Base-by-base conservation (phyloP, 2,888 invertebrate genomes). In the Euphydryas editha region DNA sequence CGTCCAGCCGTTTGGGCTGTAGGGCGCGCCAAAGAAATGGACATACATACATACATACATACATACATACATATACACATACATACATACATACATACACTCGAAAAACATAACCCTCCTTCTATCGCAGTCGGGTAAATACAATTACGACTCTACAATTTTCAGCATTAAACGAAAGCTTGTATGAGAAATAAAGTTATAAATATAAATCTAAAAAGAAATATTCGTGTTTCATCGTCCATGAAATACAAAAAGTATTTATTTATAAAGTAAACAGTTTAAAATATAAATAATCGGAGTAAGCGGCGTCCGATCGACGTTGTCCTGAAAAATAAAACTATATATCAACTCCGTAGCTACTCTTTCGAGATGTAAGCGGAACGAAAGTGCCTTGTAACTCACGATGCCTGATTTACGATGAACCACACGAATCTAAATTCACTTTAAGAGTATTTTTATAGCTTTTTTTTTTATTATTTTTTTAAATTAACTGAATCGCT, bases 341-440 rank as follows among this genome's bases (percentile, higher is more conserved):
- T 54, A 11, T 10, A 36, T 54, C 54, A 51, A 20, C 49, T 24
- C 15, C n/a, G 49, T 24, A 36, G 54, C 17, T 36, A 36, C 54
- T 36, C 54, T 17, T 18, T 10, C 36, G 54, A 30, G 54, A 54
- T 36, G 7, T n/a, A 17, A 54, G 54, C 54, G 54, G 30, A 54
- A 54, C 54, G 54, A 54, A 54, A 54, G 36, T 36, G 17, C 54
- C 36, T 54, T 54, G 36, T 54, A 54, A 54, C 54, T 54, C 36
- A 54, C 54, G 54, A 54, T 36, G 30, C 24, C 21, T 54, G 54
- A 54, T 54, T 54, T 30, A 54, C 36, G 30, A n/a, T n/a, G 21
- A 36, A 54, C 54, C 54, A 54, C 54, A 17, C 30, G 54, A 36
- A 11, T 54, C 36, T 54, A 54, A 54, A 54, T 54, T 54, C 17